Evolutionary conservation across 2,888 invertebrate species (phyloP).

Genomic region (Seira ritae): DNA sequence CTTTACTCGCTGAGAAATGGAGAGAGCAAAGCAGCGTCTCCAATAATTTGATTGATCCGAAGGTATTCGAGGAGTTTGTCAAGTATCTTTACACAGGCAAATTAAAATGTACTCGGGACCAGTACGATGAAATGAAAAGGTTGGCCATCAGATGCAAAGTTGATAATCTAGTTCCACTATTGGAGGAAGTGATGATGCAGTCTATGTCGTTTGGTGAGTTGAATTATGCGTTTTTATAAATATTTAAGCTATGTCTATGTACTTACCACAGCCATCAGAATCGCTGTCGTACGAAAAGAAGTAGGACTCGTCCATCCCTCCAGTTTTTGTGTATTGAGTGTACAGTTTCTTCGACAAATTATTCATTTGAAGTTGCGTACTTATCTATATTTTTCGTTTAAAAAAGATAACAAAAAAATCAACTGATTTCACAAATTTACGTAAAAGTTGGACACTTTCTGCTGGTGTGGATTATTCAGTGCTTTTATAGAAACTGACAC

Average conservation of each 20-base stretch:
- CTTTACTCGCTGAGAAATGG: constrained; percentile 76
- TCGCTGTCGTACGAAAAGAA: constrained; percentile 19
- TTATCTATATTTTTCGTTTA: too few species aligned
- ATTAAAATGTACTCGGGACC: constrained; percentile 75
- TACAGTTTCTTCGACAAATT: constrained; percentile 7
- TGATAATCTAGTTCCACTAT: constrained; percentile 69
- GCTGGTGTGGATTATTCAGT: too few species aligned
- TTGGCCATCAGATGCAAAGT: constrained; percentile 77
- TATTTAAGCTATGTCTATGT: not conserved
- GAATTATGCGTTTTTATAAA: not conserved
- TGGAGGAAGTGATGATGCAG: constrained; percentile 27
- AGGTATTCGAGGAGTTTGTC: constrained; percentile 76
- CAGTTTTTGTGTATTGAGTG: not conserved
- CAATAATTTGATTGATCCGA: constrained; percentile 74
- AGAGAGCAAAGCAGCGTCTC: constrained; percentile 74
- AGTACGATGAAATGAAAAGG: constrained; percentile 75
- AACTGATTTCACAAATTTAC: too few species aligned
- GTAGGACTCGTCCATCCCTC: constrained; percentile 6
- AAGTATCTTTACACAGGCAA: constrained; percentile 77
- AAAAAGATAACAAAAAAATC: too few species aligned
- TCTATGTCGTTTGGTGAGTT: constrained; percentile 36
- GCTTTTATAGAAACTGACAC: too few species aligned
- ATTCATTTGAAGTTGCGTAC: not conserved
- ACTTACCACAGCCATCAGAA: constrained; percentile 19
- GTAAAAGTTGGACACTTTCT: too few species aligned